Base-by-base conservation (phyloP, 2,113 vertebrate species). In the Tenebrosternarchus preto region DNA sequence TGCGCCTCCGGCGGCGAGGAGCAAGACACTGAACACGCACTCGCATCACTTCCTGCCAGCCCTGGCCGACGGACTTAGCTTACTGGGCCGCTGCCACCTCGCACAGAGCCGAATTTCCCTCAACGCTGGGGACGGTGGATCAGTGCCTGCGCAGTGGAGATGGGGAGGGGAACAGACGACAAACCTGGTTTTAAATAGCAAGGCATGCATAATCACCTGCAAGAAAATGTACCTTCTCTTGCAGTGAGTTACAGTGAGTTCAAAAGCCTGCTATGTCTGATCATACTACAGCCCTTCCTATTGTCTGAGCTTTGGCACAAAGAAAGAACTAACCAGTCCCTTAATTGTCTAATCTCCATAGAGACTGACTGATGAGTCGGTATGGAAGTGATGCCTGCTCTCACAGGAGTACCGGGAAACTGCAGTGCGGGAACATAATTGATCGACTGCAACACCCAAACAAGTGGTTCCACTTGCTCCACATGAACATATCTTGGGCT, bases 361-460 rank as follows among this genome's bases (percentile, higher is more conserved):
- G 75, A 70, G 55, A 39, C 25, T 76, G 67, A 64, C 55, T 72
- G 74, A 78, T 84, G 71, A 74, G 76, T 24, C 67, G 74, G 50
- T 69, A 80, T 80, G 82, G 59, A 87, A 73, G 84, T 84, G n/a
- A 73, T n/a, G 50, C 46, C 59, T 67, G 16, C 59, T 64, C 50
- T 78, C 31, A 55, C 59, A 46, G 80, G 57, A 79, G 63, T 67
- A 17, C 70, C 36, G 50, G 59, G 56, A 56, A 33, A 31, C 80
- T 80, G 77, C 77, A 84, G 24, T 83, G 63, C 63, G 29, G 79
- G 76, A 77, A 83, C 61, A 76, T 86, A 82, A 88, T 89, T 84
- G 85, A 90, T 73, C 70, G 66, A 86, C 74, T 29, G 43, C 20
- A 84, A 78, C 83, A 72, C 56, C 84, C 55, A 74, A 85, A 84